Percentiles rank a stretch among this genome's conserved stretches.
phyloP scores from a whole-genome alignment of 2,888 invertebrate genomes.

The Palloptera scutellata region DNA sequence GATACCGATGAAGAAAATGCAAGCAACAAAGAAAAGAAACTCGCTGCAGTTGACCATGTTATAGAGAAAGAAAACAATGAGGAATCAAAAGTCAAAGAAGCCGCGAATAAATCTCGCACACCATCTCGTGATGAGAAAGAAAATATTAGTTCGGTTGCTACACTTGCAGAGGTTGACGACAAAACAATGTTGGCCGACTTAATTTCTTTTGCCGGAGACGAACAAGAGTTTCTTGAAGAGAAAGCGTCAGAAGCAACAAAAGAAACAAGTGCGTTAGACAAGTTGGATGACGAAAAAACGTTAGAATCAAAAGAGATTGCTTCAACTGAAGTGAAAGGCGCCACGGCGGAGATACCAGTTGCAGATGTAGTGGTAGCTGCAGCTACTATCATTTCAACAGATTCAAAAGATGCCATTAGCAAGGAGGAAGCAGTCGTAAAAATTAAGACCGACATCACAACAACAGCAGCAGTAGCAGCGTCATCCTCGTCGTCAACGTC shows the following conservation, averaged over 20 bases:
- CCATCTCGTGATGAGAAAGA: slow-evolving; percentile 29
- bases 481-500: slow-evolving; percentile 3
- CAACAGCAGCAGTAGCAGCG: neutral
- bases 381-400: slow-evolving; percentile 6
- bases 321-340: neutral
- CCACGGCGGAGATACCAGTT: neutral
- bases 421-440: slow-evolving; percentile 1
- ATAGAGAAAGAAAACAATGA: slow-evolving; percentile 16
- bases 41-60: slow-evolving; percentile 14
- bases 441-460: slow-evolving; percentile 13
- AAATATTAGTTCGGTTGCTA: slow-evolving; percentile 13
- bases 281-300: neutral
- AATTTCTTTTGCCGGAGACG: neutral
- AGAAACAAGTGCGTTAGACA: slow-evolving; percentile 7
- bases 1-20: neutral
- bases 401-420: neutral
- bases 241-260: slow-evolving; percentile 14
- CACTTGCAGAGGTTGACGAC: slow-evolving; percentile 13
- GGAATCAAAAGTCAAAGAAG: slow-evolving; percentile 30
- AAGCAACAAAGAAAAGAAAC: neutral
- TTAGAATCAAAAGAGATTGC: neutral
- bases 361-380: neutral
- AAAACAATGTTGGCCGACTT: neutral
- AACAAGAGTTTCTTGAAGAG: slow-evolving; percentile 13
- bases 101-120: slow-evolving; percentile 34